Evolutionary conservation across 1,140 invertebrate species (phyloP).

Genomic region (Oreohelix idahoensis): DNA sequence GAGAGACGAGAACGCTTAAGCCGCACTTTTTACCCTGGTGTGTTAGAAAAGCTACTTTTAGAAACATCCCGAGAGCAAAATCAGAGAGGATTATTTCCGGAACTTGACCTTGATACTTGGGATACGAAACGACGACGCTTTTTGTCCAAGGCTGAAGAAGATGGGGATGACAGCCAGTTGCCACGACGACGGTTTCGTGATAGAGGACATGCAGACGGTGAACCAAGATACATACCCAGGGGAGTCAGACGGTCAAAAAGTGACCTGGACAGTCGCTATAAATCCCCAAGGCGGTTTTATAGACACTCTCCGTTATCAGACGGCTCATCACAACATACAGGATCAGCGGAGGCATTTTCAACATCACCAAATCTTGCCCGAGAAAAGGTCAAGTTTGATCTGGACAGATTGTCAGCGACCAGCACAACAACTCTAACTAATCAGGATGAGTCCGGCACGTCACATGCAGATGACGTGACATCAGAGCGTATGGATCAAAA

Average conservation of each 20-base stretch:
- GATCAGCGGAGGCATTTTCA: not conserved
- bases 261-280: not conserved
- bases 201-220: not conserved
- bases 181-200: not conserved
- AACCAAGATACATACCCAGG: slow-evolving; percentile 17
- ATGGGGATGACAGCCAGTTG: not conserved
- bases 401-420: not conserved
- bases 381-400: not conserved
- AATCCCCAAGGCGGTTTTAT: not conserved
- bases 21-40: not conserved
- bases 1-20: not conserved
- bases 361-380: not conserved
- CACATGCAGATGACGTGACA: not conserved
- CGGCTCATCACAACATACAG: not conserved
- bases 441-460: not conserved
- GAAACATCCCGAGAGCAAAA: slow-evolving; percentile 6
- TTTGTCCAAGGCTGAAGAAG: not conserved
- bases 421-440: slow-evolving; percentile 7
- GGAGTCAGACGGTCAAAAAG: slow-evolving; percentile 24
- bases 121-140: not conserved
- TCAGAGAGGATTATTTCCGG: not conserved
- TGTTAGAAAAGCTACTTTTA: slow-evolving; percentile 29
- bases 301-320: not conserved
- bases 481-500: slow-evolving; percentile 13
- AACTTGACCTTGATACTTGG: not conserved